Evolutionary conservation across 2,113 vertebrate genomes (phyloP).

Genomic region (Pelusios castaneus): DNA sequence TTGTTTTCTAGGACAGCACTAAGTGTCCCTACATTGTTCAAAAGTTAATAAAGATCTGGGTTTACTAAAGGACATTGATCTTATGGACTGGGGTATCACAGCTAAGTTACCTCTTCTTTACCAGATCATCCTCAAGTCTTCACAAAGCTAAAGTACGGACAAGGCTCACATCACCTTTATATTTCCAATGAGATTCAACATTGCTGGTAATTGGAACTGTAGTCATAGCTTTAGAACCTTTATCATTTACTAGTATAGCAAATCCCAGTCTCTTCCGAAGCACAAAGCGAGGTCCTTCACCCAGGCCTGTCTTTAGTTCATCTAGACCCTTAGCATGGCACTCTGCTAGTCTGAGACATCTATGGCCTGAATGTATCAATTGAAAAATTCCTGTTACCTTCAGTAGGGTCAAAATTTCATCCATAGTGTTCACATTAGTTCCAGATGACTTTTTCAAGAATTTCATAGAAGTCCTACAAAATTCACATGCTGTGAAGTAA

Average conservation of each 20-base stretch:
- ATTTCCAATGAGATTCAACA: not conserved
- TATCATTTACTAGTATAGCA: not conserved
- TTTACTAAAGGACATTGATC: not conserved
- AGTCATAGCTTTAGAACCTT: not conserved
- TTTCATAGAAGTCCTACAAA: not conserved
- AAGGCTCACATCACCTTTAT: not conserved
- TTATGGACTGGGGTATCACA: not conserved
- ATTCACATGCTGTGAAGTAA: not conserved
- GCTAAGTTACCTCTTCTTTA: not conserved
- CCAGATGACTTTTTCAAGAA: not conserved
- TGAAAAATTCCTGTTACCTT: not conserved
- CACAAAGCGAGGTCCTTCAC: not conserved
- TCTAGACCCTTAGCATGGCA: not conserved
- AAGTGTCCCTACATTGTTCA: not conserved
- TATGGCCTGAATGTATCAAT: not conserved
- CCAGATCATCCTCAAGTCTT: not conserved
- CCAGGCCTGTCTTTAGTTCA: not conserved
- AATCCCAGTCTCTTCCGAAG: not conserved
- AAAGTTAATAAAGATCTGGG: not conserved
- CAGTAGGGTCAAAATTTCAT: not conserved
- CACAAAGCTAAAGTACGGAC: not conserved
- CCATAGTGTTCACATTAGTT: not conserved
- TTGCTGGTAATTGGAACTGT: not conserved
- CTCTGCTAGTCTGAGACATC: not conserved
- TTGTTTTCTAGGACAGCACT: not conserved